Base-by-base conservation (phyloP, 2,797 vertebrate species). In the Adrianichthys oophorus region DNA sequence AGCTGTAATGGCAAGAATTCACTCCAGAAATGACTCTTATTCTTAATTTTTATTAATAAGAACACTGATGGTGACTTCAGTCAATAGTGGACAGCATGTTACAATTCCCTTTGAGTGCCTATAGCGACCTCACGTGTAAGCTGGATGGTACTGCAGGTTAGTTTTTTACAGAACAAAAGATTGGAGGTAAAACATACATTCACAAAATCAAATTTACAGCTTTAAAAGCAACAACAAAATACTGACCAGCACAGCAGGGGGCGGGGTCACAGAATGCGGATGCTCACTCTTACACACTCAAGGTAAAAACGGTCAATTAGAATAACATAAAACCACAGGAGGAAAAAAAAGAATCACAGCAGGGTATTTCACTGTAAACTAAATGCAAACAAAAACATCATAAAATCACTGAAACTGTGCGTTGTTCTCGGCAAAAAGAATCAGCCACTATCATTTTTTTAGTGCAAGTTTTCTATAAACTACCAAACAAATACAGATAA, bases 31-130 rank as follows among this genome's bases (percentile, higher is more conserved):
- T 62, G 61, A 17, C 2, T 55, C 72, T 86, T 85, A 85, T 85
- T 80, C 62, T 62, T 62, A 79, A 83, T 93, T 91, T 97, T 97
- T 96, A 97, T 96, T 97, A 95, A 89, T 89, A 92, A 93, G 94
- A 94, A 94, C 94, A 96, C 95, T 95, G 94, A 94, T 94, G 93
- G 93, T 95, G 93, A 95, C 94, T 92, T 93, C 15, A 92, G 93
- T 94, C 92, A 92, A 79, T 66, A 82, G 61, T 78, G 78, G 83
- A 89, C 80, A 75, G 72, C 76, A 78, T 76, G 84, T 88, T 90
- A 78, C 70, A 60, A 29, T 79, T 75, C 17, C 48, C 65, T 79
- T 68, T 51, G 62, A 37, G 70, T 54, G 79, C 50, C 62, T 85
- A 62, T 85, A 67, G 77, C 64, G 87, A 85, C 85, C 83, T 73